Base-by-base conservation (phyloP, 2,113 vertebrate species). In the Phylloscopus trochiloides region DNA sequence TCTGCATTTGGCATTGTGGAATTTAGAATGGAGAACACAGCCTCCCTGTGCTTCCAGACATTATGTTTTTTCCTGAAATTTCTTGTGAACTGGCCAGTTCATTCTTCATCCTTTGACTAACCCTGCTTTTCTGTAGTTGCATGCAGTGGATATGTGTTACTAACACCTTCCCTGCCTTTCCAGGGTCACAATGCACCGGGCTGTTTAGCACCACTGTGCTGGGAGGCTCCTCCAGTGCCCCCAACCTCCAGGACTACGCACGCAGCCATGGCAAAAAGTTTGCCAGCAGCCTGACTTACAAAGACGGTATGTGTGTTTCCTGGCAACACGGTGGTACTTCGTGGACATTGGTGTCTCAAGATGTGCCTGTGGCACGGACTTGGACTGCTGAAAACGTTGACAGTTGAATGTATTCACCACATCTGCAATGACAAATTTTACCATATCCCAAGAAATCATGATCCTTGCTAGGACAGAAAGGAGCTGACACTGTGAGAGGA, bases 191-290 rank as follows among this genome's bases (percentile, higher is more conserved):
- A 98, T 99, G 99, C 96, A 99, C 99, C 96, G 99, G 99, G 91
- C 98, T 99, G 98, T 99, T 99, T 98, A 99, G 99, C 98, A 99
- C 99, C 98, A 99, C 99, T 81, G 99, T 99, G 98, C 99, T 99
- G 92, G 99, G 99, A 88, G 99, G 99, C 96, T 99, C 99, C 94
- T 99, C 99, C 98, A 99, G 99, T 86, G 99, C 99, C 97, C 99
- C 99, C 97, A 99, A 99, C 98, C 99, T 99, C 97, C 99, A 99
- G 98, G 99, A 99, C 98, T 99, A 99, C 98, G 99, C 99, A 78
- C 99, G 99, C 97, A 99, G 98, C 98, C 99, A 99, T 92, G 99
- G 99, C 98, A 99, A 99, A 99, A 99, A 99, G 98, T 99, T 99
- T 96, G 98, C 98, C 82, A 98, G 98, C 98, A 99, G 98, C 99